Evolutionary conservation across 2,113 vertebrate species (phyloP).

Genomic region (Oenanthe oenanthe): DNA sequence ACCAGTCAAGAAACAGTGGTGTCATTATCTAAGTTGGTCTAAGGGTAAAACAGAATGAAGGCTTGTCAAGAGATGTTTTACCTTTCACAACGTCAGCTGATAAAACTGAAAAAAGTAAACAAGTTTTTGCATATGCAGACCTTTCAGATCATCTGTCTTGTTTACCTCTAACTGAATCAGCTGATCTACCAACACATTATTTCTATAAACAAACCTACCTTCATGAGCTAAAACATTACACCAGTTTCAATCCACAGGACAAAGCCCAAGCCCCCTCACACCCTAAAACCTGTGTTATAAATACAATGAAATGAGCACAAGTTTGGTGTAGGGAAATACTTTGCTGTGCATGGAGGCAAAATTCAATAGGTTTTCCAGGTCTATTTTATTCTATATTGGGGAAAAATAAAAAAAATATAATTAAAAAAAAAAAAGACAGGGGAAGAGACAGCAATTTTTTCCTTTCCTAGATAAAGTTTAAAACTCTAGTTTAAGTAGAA

Average conservation of each 20-base stretch:
- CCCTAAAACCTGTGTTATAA: not conserved
- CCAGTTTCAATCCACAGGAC: not conserved
- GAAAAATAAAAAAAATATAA: too few relatives aligned
- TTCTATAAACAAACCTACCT: not conserved
- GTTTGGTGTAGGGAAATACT: not conserved
- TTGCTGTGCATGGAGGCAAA: not conserved
- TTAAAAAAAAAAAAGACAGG: too few relatives aligned
- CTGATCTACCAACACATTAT: not conserved
- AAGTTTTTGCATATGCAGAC: not conserved
- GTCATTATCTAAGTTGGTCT: not conserved
- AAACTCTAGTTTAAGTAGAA: not conserved
- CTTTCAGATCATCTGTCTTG: not conserved
- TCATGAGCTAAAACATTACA: not conserved
- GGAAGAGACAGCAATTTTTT: not conserved
- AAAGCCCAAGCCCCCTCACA: not conserved
- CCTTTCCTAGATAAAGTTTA: not conserved
- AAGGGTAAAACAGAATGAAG: not conserved
- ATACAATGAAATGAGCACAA: fast-evolving
- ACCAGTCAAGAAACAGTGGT: not conserved
- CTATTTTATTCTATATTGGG: not conserved
- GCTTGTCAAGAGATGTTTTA: fast-evolving
- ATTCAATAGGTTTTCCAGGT: not conserved
- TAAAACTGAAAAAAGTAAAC: not conserved
- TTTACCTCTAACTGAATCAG: not conserved
- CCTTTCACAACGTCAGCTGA: not conserved